Conservation (phyloP, 2,888 invertebrate species). For the Dendrolimus houi region DNA sequence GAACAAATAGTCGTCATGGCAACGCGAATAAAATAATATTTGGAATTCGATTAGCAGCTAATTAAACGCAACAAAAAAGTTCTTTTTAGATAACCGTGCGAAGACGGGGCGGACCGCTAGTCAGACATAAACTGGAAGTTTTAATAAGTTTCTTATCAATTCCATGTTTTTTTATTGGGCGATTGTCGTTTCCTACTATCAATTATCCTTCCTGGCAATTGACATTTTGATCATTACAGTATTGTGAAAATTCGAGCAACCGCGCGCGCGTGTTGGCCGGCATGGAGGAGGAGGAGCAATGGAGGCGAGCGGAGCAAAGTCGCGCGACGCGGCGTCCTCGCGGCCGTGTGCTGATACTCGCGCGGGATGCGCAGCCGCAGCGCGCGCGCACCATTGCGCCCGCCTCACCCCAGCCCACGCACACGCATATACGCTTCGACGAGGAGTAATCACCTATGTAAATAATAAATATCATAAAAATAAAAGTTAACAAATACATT, state of each 20-base stretch:
- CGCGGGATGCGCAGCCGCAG: constrained; percentile 19
- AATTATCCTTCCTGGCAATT: too few relatives aligned
- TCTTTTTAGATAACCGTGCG: too few relatives aligned
- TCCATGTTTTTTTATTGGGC: too few relatives aligned
- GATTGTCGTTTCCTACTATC: too few relatives aligned
- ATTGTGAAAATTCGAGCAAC: constrained; percentile 32
- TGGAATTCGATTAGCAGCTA: too few relatives aligned
- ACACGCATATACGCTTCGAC: constrained; percentile 84
- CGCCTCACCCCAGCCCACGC: constrained; percentile 79
- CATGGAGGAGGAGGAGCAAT: constrained; percentile 85
- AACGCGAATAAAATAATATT: too few relatives aligned
- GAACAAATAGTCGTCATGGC: too few relatives aligned
- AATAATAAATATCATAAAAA: background rate
- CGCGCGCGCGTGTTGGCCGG: constrained; percentile 64
- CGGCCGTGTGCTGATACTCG: constrained; percentile 25
- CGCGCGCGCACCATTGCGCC: constrained; percentile 52
- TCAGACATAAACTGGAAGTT: too few relatives aligned
- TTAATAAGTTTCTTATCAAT: too few relatives aligned
- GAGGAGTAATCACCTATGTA: constrained; percentile 38
- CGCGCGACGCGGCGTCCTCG: constrained; percentile 66
- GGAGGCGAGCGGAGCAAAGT: constrained; percentile 82
- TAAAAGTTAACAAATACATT: too few relatives aligned
- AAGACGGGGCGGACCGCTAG: too few relatives aligned
- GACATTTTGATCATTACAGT: constrained; percentile 27
- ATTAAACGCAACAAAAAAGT: too few relatives aligned